Evolutionary conservation across 2,797 vertebrate genomes (phyloP).

Genomic region (Salmo trutta): DNA sequence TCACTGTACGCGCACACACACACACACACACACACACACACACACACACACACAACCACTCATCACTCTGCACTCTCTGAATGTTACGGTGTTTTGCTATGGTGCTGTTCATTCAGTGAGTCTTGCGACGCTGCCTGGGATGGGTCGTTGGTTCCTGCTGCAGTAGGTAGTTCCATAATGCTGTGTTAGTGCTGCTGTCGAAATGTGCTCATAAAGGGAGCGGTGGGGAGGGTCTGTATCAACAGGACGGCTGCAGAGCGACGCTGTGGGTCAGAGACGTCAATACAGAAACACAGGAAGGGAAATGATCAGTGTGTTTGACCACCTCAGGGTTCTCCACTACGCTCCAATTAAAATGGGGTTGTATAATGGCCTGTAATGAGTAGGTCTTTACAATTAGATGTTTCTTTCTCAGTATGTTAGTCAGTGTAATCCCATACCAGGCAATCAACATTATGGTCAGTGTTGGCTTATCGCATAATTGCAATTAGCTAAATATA

Average conservation of each 20-base stretch:
- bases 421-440: background rate
- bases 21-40: no score
- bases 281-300: background rate
- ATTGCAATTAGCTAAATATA: background rate
- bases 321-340: background rate
- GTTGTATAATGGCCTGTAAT: background rate
- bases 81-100: no score
- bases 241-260: background rate
- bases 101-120: background rate
- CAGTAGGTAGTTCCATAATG: slow-evolving; percentile 7
- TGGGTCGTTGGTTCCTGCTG: background rate
- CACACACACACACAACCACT: no score
- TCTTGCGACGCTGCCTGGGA: background rate
- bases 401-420: background rate
- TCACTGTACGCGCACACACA: no score
- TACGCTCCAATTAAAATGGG: background rate
- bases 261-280: background rate
- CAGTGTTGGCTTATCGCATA: background rate
- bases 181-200: slow-evolving; percentile 3
- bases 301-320: background rate
- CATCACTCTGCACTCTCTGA: no score
- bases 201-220: slow-evolving; percentile 2
- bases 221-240: background rate
- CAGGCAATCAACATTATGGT: background rate
- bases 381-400: background rate